Percentiles rank a stretch among this genome's conserved stretches.
These are phyloP conservation scores for Drosophila arizonae DNA, from an alignment of 1,140 invertebrate species.

Conservation along the genomic window DNA sequence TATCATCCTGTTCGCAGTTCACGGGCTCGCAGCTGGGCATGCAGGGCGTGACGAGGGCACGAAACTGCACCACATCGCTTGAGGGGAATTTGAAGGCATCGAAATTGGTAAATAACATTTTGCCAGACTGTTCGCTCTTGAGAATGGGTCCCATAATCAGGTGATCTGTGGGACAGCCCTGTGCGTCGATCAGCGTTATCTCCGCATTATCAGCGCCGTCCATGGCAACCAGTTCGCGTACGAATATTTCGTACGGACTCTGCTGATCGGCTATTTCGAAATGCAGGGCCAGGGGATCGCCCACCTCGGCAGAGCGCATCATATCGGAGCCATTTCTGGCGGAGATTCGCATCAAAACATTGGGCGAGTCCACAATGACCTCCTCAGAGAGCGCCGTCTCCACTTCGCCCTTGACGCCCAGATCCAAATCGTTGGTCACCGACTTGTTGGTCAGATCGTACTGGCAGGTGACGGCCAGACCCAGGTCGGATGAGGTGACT, in stretches of 20 bases:
- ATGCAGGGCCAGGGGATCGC: constrained; percentile 94
- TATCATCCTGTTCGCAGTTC: constrained; percentile 91
- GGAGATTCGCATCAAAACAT: constrained; percentile 97
- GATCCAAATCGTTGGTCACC: constrained; percentile 94
- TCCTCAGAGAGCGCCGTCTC: constrained; percentile 90
- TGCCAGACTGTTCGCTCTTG: constrained; percentile 91
- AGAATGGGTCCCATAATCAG: constrained; percentile 95
- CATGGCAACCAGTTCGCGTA: constrained; percentile 96
- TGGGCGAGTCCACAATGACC: constrained; percentile 95
- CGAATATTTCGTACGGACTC: constrained; percentile 97
- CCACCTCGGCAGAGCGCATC: constrained; percentile 91
- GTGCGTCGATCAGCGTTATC: constrained; percentile 95
- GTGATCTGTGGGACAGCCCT: constrained; percentile 95
- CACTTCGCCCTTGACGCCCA: constrained; percentile 94
- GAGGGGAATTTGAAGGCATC: constrained; percentile 98
- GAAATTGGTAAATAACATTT: constrained; percentile 94
- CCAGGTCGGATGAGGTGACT: constrained; percentile 96
- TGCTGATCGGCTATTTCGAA: constrained; percentile 96
- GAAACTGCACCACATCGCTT: constrained; percentile 96
- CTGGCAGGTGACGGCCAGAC: constrained; percentile 95
- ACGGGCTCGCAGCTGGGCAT: constrained; percentile 96
- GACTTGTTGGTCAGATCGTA: constrained; percentile 97
- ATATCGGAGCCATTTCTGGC: constrained; percentile 89
- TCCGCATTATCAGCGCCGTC: constrained; percentile 96
- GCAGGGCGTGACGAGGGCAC: constrained; percentile 95